A percentile compares a stretch with the other conserved stretches of the same genome.
Conservation (phyloP, 2,797 vertebrate species). For the Anguilla obscura region DNA sequence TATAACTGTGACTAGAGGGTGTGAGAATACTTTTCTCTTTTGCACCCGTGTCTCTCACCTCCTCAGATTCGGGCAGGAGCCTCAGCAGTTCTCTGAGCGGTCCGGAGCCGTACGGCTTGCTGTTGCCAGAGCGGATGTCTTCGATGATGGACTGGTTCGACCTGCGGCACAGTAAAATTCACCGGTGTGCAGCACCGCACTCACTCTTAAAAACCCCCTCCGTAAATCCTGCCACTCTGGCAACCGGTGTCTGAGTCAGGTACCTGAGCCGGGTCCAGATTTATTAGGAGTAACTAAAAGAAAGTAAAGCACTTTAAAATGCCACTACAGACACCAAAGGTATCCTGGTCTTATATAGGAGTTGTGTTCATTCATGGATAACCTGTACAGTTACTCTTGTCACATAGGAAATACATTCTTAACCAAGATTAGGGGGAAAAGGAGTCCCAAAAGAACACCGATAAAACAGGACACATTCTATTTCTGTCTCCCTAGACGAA, state of each 20-base stretch:
- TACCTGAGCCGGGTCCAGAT: constrained; percentile 1
- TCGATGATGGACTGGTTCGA: constrained; percentile 87
- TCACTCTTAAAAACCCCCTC: not conserved
- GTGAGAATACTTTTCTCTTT: not conserved
- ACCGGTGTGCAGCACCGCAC: constrained; percentile 38
- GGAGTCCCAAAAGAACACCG: not conserved
- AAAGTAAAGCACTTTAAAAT: not conserved
- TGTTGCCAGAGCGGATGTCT: constrained; percentile 85
- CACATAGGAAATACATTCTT: not conserved
- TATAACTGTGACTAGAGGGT: not conserved
- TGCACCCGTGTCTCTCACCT: constrained; percentile 72
- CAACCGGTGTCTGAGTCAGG: not conserved
- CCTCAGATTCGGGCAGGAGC: constrained; percentile 89
- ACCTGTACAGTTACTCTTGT: not conserved
- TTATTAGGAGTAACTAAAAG: constrained; percentile 18
- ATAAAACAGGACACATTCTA: not conserved
- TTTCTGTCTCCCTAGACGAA: not conserved
- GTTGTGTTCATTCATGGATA: not conserved
- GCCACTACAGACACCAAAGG: not conserved
- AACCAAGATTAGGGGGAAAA: not conserved
- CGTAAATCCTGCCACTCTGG: constrained; percentile 29
- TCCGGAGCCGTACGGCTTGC: constrained; percentile 83
- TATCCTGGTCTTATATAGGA: not conserved
- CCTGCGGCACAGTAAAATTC: constrained; percentile 68
- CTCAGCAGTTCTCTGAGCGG: constrained; percentile 91